Conservation (phyloP, 1,140 invertebrate genomes). For the Probaryconus sp. region DNA sequence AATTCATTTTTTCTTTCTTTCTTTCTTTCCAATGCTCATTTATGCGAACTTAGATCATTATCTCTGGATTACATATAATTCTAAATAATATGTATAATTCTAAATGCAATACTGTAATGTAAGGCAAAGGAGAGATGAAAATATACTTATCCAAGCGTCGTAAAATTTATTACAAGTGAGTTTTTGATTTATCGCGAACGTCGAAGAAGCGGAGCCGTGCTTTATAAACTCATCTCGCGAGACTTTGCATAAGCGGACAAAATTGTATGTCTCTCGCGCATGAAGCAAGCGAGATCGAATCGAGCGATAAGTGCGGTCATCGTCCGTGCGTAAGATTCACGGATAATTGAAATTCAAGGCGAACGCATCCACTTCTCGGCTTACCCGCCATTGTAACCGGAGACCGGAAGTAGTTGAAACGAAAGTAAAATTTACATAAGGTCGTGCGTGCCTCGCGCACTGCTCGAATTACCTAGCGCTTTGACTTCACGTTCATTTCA, state of each 20-base stretch:
- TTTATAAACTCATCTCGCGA: constrained; percentile 35
- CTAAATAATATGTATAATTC: too few species aligned
- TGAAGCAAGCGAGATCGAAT: constrained; percentile 22
- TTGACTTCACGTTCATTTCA: constrained; percentile 17
- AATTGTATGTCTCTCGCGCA: constrained; percentile 19
- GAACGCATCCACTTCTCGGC: constrained; percentile 28
- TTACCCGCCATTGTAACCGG: constrained; percentile 29
- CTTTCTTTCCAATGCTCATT: too few species aligned
- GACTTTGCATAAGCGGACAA: constrained; percentile 37
- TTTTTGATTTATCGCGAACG: constrained; percentile 35
- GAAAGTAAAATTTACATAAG: constrained; percentile 57
- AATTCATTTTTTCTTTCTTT: too few species aligned
- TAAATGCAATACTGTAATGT: too few species aligned
- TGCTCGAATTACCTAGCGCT: constrained; percentile 35
- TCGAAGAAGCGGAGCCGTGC: constrained; percentile 9
- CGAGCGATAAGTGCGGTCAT: constrained; percentile 48
- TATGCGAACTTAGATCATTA: too few species aligned
- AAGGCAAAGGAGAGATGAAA: constrained; percentile 8
- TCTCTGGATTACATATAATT: too few species aligned
- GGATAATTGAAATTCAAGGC: constrained; percentile 59
- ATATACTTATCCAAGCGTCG: constrained; percentile 31
- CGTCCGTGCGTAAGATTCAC: constrained; percentile 51
- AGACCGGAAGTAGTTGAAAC: constrained; percentile 45
- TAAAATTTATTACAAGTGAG: constrained; percentile 34
- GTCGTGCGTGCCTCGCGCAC: constrained; percentile 8